Conservation (phyloP, 1,140 invertebrate species). For the Cyphomyrmex costatus region DNA sequence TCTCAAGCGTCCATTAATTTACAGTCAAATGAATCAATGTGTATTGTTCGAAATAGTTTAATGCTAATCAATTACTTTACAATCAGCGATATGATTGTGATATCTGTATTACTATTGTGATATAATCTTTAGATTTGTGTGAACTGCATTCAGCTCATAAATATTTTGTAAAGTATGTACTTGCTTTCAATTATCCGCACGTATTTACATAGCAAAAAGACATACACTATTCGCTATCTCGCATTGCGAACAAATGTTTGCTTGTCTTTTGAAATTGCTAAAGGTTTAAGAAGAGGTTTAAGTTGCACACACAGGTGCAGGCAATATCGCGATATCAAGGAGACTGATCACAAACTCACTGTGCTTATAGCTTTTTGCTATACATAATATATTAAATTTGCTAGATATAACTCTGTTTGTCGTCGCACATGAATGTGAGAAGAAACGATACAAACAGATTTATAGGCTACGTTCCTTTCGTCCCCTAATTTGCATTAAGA, state of each 20-base stretch:
- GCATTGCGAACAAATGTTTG: constrained; percentile 39
- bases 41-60: background rate
- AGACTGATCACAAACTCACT: constrained; percentile 9
- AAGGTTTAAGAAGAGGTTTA: constrained; percentile 49
- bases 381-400: constrained; percentile 70
- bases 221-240: constrained; percentile 37
- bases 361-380: constrained; percentile 47
- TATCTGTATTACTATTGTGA: constrained; percentile 22
- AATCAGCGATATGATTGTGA: constrained; percentile 33
- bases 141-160: constrained; percentile 40
- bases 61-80: constrained; percentile 18
- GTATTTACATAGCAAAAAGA: constrained; percentile 71
- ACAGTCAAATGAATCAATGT: background rate
- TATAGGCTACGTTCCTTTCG: constrained; percentile 26
- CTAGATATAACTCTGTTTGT: constrained; percentile 69
- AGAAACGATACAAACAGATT: constrained; percentile 57
- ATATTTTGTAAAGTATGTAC: constrained; percentile 62
- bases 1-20: constrained; percentile 14
- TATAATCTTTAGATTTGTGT: constrained; percentile 37
- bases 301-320: background rate
- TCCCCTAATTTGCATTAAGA: constrained; percentile 18
- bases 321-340: constrained; percentile 24
- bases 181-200: constrained; percentile 49
- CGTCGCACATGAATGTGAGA: background rate
- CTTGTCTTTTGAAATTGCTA: constrained; percentile 33